These are phyloP conservation scores for Dinoponera quadriceps DNA, from an alignment of 1,140 invertebrate species.

Conservation along the genomic window DNA sequence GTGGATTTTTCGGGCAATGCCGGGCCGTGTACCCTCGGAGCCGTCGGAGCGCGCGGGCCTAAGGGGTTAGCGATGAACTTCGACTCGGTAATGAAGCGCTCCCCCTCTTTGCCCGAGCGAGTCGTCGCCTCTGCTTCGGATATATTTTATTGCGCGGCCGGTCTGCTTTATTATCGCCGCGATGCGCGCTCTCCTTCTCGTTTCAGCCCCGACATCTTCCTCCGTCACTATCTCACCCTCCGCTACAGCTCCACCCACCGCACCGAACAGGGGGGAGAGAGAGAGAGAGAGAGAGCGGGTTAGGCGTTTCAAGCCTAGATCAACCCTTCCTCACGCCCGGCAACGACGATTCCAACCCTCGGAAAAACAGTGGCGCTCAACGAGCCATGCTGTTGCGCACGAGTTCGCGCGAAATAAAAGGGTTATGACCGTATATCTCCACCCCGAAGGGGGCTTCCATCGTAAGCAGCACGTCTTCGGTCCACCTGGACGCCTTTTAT, in stretches of 20 bases:
- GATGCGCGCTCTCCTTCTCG: slow-evolving; percentile 64
- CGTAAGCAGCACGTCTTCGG: slow-evolving; percentile 17
- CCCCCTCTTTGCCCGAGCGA: slow-evolving; percentile 78
- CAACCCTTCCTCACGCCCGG: slow-evolving; percentile 80
- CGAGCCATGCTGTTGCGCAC: slow-evolving; percentile 80
- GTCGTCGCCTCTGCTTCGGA: slow-evolving; percentile 84
- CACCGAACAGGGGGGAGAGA: neutral
- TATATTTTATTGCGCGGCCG: slow-evolving; percentile 85
- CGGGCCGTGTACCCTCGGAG: slow-evolving; percentile 53
- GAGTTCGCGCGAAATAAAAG: slow-evolving; percentile 76
- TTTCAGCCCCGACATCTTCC: slow-evolving; percentile 59
- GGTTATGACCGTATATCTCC: slow-evolving; percentile 68
- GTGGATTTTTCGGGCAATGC: slow-evolving; percentile 79
- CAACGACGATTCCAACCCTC: slow-evolving; percentile 76
- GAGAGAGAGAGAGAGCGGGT: slow-evolving; percentile 38
- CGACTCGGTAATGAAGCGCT: slow-evolving; percentile 84
- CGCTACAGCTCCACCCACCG: slow-evolving; percentile 36
- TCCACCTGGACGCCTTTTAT: slow-evolving; percentile 3
- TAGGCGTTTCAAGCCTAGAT: slow-evolving; percentile 74
- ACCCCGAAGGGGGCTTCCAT: neutral
- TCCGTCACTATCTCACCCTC: neutral
- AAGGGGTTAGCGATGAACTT: slow-evolving; percentile 85
- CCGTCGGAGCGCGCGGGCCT: slow-evolving; percentile 53
- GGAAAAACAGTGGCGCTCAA: slow-evolving; percentile 82
- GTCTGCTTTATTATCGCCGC: slow-evolving; percentile 83